Evolutionary conservation across 2,888 invertebrate species (phyloP).

Genomic region (Furcula furcula): DNA sequence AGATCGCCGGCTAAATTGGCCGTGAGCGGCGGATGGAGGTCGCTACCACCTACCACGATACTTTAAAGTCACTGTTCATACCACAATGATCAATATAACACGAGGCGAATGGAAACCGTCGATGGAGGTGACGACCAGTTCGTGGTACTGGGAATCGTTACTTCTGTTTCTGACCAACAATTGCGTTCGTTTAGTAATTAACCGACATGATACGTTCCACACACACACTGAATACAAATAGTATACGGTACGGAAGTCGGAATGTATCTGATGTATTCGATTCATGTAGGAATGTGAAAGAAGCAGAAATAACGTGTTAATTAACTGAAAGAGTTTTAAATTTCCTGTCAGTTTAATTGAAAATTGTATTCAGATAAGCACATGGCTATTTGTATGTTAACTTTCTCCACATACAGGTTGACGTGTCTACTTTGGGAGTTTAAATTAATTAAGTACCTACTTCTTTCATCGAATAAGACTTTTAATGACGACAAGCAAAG

Average conservation of each 20-base stretch:
- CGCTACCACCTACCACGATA: constrained; percentile 37
- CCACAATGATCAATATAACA: constrained; percentile 1
- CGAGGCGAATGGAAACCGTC: constrained; percentile 2
- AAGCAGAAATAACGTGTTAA: constrained; percentile 1
- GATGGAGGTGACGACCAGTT: constrained; percentile 7
- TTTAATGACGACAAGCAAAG: no score
- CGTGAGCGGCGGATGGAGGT: constrained; percentile 62
- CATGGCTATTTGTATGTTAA: neutral
- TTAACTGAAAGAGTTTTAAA: constrained; percentile 7
- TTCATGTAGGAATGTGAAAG: constrained; percentile 2
- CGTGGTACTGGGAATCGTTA: constrained; percentile 19
- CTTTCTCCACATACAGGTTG: constrained; percentile 6
- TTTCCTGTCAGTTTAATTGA: constrained; percentile 2
- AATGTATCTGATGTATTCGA: neutral
- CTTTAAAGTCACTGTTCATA: neutral
- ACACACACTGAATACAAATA: constrained; percentile 3
- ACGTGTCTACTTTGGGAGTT: neutral
- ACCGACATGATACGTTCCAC: constrained; percentile 20
- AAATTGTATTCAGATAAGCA: constrained; percentile 2
- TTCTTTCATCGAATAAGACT: no score
- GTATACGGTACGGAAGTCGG: no score
- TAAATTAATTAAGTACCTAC: no score
- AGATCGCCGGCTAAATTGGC: constrained; percentile 60
- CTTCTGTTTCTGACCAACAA: constrained; percentile 9
- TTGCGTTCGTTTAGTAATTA: constrained; percentile 31